Conservation (phyloP, 2,113 vertebrate species). For the Spea bombifrons region DNA sequence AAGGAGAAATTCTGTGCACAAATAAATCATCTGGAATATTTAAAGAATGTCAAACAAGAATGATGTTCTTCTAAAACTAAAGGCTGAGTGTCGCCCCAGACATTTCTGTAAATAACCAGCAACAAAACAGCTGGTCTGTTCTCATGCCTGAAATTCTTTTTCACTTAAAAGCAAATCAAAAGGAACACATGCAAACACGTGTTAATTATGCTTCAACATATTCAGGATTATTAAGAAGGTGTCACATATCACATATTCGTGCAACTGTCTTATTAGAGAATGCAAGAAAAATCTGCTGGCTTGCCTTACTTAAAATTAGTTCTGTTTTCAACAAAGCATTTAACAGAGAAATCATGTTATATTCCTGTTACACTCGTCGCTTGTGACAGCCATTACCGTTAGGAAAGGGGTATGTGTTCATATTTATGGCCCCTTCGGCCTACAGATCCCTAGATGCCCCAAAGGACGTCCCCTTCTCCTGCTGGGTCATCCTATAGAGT, state of each 20-base stretch:
- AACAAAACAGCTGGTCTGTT: conserved; percentile 6
- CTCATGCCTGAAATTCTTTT: conserved; percentile 34
- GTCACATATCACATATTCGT: background rate
- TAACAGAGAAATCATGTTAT: too few relatives aligned
- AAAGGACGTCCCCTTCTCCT: too few relatives aligned
- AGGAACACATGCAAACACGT: conserved; percentile 12
- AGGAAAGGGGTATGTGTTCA: too few relatives aligned
- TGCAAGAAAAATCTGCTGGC: too few relatives aligned
- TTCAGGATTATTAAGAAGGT: background rate
- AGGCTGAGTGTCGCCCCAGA: conserved; percentile 6
- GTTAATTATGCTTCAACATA: background rate
- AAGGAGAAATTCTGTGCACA: background rate
- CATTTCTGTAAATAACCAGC: conserved; percentile 3
- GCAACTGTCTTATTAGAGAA: background rate
- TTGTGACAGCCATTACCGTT: too few relatives aligned
- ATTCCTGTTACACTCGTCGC: too few relatives aligned
- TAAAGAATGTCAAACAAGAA: background rate
- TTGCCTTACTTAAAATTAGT: too few relatives aligned
- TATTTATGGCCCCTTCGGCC: too few relatives aligned
- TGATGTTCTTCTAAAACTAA: background rate
- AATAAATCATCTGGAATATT: background rate
- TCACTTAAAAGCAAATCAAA: conserved; percentile 9
- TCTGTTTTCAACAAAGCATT: too few relatives aligned
- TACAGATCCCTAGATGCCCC: too few relatives aligned
- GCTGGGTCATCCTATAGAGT: too few relatives aligned